phyloP scores from a whole-genome alignment of 1,140 invertebrate species.

The Brachionus koreanus region DNA sequence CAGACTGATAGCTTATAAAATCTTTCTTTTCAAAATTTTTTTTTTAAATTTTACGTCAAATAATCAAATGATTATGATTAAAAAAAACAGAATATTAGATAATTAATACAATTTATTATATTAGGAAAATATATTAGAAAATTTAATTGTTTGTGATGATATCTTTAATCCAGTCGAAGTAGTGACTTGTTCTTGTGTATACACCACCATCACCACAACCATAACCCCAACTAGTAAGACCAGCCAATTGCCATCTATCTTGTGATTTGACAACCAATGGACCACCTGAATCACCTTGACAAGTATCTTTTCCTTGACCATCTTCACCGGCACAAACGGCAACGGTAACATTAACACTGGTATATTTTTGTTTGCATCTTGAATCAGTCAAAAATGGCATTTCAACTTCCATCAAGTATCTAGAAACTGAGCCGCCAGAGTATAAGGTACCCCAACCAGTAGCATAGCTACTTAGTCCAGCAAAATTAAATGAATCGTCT shows the following conservation, averaged over 20 bases:
- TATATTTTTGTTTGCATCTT: conserved; percentile 41
- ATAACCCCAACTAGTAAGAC: conserved; percentile 39
- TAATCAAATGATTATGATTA: too few relatives aligned
- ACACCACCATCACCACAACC: conserved; percentile 45
- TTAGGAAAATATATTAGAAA: background rate
- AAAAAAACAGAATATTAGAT: background rate
- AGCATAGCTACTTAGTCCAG: background rate
- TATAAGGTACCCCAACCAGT: conserved; percentile 41
- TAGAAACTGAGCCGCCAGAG: conserved; percentile 8
- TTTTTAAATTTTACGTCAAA: too few relatives aligned
- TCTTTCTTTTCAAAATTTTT: too few relatives aligned
- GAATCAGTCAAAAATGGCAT: conserved; percentile 44
- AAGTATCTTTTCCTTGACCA: conserved; percentile 38
- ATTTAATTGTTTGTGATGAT: background rate
- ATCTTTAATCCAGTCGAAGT: conserved; percentile 24
- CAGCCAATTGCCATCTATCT: conserved; percentile 4
- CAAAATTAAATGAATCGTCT: conserved; percentile 18
- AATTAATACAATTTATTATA: background rate
- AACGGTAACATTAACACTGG: background rate
- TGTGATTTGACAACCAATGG: conserved; percentile 20
- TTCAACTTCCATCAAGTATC: conserved; percentile 42
- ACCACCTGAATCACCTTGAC: conserved; percentile 45
- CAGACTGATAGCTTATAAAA: too few relatives aligned
- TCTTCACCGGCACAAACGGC: conserved; percentile 26
- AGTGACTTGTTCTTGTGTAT: conserved; percentile 29